Evolutionary conservation across 1,140 invertebrate genomes (phyloP), one percentile per base, ranked within the genome.

Genomic region (Neocloeon triangulifer): DNA sequence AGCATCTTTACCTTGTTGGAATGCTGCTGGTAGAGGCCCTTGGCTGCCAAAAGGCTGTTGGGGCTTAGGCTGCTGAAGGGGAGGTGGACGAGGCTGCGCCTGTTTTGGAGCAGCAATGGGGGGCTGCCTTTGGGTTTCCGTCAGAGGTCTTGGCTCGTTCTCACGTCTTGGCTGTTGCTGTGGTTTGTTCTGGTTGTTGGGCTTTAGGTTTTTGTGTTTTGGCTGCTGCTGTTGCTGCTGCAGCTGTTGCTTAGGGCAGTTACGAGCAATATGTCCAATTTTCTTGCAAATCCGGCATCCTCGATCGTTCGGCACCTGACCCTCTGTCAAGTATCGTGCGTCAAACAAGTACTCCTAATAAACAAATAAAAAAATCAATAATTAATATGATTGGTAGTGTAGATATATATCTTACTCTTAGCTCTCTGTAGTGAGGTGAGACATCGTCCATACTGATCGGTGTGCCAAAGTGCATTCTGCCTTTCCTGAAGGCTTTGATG

Each of bases 231-330:
- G n/a, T n/a, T n/a, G n/a, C n/a, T n/a, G n/a, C n/a, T n/a, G n/a
- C n/a, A n/a, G n/a, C n/a, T n/a, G n/a, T n/a, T n/a, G n/a, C 17
- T 37, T 45, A 2, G 41, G 39, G 17, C 66, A 70, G 19, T 66
- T 56, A 37, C 58, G 57, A 2, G 56, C 57, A 37, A 63, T 55
- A 43, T 70, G 67, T 19, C 66, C 66, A 36, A 64, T 65, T 42
- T 59, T 60, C 26, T 59, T 56, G 46, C 67, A 70, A 13, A 53
- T 43, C 17, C 56, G 50, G 44, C 67, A 70, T 18, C 62, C 57
- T 16, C 62, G 41, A 39, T 64, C 62, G 40, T 58, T 59, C 5
- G 64, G 64, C 12, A 59, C 60, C 10, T 49, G 43, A n/a, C 55
- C 55, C 17, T 55, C 51, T 7, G 49, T 52, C 25, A 64, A 40